These are phyloP conservation scores for Drosophila histrio DNA, from an alignment of 2,888 invertebrate genomes.

Conservation along the genomic window DNA sequence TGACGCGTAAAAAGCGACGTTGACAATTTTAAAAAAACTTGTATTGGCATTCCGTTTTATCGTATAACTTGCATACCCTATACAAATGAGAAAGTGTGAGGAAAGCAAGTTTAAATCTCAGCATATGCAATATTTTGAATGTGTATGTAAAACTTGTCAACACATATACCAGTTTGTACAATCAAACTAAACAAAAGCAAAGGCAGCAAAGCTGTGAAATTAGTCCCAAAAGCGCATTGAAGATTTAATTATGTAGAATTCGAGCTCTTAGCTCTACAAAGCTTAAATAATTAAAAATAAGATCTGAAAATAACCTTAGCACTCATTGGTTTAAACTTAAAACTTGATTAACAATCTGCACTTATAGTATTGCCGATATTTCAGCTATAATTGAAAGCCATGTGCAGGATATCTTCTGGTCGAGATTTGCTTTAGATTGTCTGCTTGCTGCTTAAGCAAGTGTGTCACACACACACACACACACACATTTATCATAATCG, in stretches of 20 bases:
- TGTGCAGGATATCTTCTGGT: conserved; percentile 20
- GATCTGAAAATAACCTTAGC: too few species aligned
- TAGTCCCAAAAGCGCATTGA: too few species aligned
- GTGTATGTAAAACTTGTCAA: too few species aligned
- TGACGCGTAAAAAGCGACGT: conserved; percentile 71
- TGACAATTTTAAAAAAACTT: conserved; percentile 74
- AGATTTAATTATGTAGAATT: too few species aligned
- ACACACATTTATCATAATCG: conserved; percentile 73
- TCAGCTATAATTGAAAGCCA: not conserved
- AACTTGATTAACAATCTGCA: not conserved
- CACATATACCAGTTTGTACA: too few species aligned
- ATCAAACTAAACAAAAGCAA: too few species aligned
- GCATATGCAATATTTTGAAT: not conserved
- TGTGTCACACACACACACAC: conserved; percentile 25
- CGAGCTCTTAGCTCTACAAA: too few species aligned
- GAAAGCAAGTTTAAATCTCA: not conserved
- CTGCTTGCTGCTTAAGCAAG: conserved; percentile 15
- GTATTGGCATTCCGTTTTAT: conserved; percentile 44
- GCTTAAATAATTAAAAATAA: too few species aligned
- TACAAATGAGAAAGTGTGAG: not conserved
- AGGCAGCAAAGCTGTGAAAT: too few species aligned
- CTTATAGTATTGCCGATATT: not conserved
- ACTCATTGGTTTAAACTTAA: too few species aligned
- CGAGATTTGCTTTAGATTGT: not conserved
- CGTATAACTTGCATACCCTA: conserved; percentile 30